Conservation (phyloP, 2,888 invertebrate genomes). For the Kuschelorhynchus macadamiae region DNA sequence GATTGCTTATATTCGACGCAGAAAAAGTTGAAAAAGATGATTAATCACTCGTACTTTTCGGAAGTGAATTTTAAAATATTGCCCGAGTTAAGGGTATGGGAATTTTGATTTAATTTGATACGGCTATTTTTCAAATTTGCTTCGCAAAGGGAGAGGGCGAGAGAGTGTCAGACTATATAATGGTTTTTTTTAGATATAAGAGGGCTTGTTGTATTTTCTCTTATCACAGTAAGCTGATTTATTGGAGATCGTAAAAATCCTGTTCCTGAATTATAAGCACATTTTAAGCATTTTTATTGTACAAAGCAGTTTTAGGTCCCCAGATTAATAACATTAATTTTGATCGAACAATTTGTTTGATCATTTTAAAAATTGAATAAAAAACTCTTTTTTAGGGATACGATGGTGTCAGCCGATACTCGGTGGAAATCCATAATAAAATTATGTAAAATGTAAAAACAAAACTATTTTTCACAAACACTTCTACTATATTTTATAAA, state of each 20-base stretch:
- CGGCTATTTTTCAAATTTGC: constrained; percentile 29
- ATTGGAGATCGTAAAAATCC: no score
- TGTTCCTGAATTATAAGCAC: no score
- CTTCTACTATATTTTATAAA: no score
- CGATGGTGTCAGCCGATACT: no score
- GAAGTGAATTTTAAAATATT: constrained; percentile 47
- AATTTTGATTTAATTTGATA: constrained; percentile 39
- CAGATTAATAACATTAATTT: background rate
- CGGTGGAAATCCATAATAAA: no score
- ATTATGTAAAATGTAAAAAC: no score
- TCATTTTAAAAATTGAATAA: no score
- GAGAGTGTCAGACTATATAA: background rate
- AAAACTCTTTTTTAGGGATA: no score
- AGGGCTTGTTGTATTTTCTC: background rate
- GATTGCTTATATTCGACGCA: background rate
- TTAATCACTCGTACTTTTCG: constrained; percentile 33
- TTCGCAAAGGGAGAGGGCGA: background rate
- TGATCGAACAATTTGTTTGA: no score
- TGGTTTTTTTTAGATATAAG: constrained; percentile 1
- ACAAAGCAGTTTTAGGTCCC: background rate
- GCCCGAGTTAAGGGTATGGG: constrained; percentile 17
- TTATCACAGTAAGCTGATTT: no score
- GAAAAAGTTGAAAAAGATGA: constrained; percentile 28
- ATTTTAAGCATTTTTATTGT: no score
- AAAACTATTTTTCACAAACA: no score